Evolutionary conservation across 2,113 vertebrate genomes (phyloP).

Genomic region (Lophotis ruficrista): DNA sequence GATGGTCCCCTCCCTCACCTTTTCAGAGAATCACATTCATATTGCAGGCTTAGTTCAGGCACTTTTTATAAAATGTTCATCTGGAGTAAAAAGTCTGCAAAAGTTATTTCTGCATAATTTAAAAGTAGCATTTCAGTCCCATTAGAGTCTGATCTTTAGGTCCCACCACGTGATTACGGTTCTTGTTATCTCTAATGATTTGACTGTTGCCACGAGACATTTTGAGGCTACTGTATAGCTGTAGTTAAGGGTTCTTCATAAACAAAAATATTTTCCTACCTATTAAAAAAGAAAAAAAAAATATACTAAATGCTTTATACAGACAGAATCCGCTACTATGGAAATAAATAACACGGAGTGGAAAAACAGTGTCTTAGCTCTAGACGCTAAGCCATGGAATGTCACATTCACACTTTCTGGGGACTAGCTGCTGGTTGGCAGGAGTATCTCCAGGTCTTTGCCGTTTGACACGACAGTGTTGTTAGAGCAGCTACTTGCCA

Average conservation of each 20-base stretch:
- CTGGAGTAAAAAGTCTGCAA: conserved; percentile 76
- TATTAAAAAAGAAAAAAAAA: conserved; percentile 65
- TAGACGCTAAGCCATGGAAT: conserved; percentile 57
- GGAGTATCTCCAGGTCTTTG: conserved; percentile 89
- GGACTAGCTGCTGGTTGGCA: conserved; percentile 86
- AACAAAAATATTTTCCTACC: conserved; percentile 67
- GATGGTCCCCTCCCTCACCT: conserved; percentile 31
- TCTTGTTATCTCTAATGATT: conserved; percentile 1
- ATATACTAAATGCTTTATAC: conserved; percentile 70
- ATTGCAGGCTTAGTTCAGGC: conserved; percentile 78
- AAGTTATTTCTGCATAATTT: conserved; percentile 70
- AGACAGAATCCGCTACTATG: conserved; percentile 71
- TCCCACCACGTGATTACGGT: conserved; percentile 8
- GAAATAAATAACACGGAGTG: conserved; percentile 83
- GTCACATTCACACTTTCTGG: conserved; percentile 14
- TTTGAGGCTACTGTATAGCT: conserved; percentile 69
- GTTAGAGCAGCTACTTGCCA: conserved; percentile 81
- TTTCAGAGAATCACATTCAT: conserved; percentile 68
- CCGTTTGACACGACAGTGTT: conserved; percentile 78
- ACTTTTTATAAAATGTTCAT: conserved; percentile 77
- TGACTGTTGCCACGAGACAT: conserved; percentile 34
- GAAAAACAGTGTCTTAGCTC: conserved; percentile 64
- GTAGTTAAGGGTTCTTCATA: conserved; percentile 66
- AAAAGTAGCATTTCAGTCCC: conserved; percentile 62
- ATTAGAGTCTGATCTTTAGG: conserved; percentile 33